phyloP scores from a whole-genome alignment of 2,113 vertebrate genomes.

The Rostratula benghalensis region DNA sequence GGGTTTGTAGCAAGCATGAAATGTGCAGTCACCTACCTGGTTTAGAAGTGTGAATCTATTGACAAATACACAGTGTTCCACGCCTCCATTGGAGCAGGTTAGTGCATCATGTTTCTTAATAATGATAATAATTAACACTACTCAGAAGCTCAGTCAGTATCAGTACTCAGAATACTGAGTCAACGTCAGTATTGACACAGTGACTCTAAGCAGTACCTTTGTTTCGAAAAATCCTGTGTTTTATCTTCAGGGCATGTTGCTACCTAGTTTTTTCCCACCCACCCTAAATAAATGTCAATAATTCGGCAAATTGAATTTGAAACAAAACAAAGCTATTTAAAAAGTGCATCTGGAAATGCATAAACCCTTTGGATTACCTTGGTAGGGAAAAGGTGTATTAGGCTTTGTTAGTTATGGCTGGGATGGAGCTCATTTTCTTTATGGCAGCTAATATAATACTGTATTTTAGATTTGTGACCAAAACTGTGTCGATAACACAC shows the following conservation, averaged over 20 bases:
- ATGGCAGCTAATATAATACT: not conserved
- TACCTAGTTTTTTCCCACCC: not conserved
- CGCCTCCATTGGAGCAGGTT: not conserved
- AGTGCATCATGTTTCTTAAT: not conserved
- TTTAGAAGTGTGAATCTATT: not conserved
- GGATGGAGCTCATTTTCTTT: not conserved
- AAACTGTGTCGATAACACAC: not conserved
- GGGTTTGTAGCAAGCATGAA: not conserved
- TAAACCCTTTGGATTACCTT: not conserved
- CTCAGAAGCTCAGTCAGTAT: not conserved
- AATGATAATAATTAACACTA: not conserved
- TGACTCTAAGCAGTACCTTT: not conserved
- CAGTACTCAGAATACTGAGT: too few species aligned
- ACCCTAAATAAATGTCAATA: not conserved
- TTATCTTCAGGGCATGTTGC: not conserved
- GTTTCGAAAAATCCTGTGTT: not conserved
- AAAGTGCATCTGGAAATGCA: not conserved
- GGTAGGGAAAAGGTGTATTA: not conserved
- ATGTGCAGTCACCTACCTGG: not conserved
- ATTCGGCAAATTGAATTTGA: not conserved
- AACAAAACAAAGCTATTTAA: not conserved
- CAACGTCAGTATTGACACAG: not conserved
- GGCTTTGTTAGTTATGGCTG: not conserved
- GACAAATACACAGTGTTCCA: not conserved
- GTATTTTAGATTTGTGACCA: not conserved